Percentiles rank a stretch among this genome's conserved stretches.
Evolutionary conservation across 2,888 invertebrate species (phyloP).

Genomic region (Listrodromus nycthemerus): DNA sequence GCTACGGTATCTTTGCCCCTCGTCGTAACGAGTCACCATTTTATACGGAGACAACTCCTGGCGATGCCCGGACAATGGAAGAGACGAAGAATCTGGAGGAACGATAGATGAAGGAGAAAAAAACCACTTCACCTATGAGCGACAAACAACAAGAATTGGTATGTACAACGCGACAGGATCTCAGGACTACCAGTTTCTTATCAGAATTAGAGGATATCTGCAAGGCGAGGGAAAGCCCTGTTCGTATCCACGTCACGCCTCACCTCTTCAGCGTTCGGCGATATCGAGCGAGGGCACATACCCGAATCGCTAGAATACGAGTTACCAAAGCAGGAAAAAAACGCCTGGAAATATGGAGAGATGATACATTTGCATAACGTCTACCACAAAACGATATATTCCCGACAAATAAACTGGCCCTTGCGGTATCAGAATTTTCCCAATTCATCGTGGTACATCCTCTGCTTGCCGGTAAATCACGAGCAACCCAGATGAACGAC

Average conservation of each 20-base stretch:
- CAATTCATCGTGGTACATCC: background rate
- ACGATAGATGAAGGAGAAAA: slow-evolving; percentile 29
- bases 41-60: slow-evolving; percentile 8
- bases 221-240: slow-evolving; percentile 25
- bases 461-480: background rate
- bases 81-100: slow-evolving; percentile 20
- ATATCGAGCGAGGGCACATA: slow-evolving; percentile 37
- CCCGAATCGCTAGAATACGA: background rate
- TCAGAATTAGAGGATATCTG: slow-evolving; percentile 60
- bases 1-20: slow-evolving; percentile 38
- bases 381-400: slow-evolving; percentile 55
- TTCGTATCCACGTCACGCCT: slow-evolving; percentile 60
- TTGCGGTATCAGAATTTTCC: slow-evolving; percentile 10
- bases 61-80: slow-evolving; percentile 18
- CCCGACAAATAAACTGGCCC: slow-evolving; percentile 21
- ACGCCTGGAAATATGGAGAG: background rate
- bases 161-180: slow-evolving; percentile 14
- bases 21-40: slow-evolving; percentile 53
- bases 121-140: slow-evolving; percentile 9
- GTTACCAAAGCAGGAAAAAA: background rate
- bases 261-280: slow-evolving; percentile 32
- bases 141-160: slow-evolving; percentile 52
- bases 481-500: background rate
- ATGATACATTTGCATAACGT: slow-evolving; percentile 5
- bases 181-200: slow-evolving; percentile 43